phyloP scores from a whole-genome alignment of 2,113 vertebrate genomes.

The Sceloporus tristichus region DNA sequence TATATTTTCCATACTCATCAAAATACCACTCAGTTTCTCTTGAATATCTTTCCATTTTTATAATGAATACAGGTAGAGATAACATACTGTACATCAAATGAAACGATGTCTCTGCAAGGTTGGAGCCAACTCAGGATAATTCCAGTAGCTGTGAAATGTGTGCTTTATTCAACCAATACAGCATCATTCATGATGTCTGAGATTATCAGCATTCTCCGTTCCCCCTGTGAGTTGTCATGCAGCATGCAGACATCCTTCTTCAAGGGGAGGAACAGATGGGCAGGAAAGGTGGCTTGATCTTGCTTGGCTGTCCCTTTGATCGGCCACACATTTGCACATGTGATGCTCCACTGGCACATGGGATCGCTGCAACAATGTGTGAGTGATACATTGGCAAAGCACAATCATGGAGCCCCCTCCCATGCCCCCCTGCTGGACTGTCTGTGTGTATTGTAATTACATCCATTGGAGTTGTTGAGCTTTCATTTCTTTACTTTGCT shows the following conservation, averaged over 20 bases:
- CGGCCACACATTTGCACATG: too few relatives aligned
- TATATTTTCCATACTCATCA: conserved; percentile 46
- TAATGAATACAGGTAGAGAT: conserved; percentile 25
- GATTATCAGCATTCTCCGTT: neutral
- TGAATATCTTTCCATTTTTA: neutral
- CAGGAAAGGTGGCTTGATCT: too few relatives aligned
- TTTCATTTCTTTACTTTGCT: too few relatives aligned
- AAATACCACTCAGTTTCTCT: conserved; percentile 11
- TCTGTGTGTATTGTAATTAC: too few relatives aligned
- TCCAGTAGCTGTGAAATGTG: conserved; percentile 24
- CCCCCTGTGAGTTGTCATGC: neutral
- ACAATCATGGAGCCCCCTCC: too few relatives aligned
- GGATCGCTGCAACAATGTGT: too few relatives aligned
- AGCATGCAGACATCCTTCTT: neutral
- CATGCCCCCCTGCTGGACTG: too few relatives aligned
- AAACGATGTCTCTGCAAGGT: conserved; percentile 46
- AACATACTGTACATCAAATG: conserved; percentile 26
- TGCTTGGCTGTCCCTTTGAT: too few relatives aligned
- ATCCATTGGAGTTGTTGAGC: too few relatives aligned
- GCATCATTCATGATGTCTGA: neutral
- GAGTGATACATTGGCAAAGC: too few relatives aligned
- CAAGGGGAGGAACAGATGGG: neutral
- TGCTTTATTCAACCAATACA: neutral
- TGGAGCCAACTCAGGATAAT: conserved; percentile 14
- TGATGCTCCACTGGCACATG: too few relatives aligned